Conservation (phyloP, 1,140 invertebrate genomes). For the Uloborus diversus region DNA sequence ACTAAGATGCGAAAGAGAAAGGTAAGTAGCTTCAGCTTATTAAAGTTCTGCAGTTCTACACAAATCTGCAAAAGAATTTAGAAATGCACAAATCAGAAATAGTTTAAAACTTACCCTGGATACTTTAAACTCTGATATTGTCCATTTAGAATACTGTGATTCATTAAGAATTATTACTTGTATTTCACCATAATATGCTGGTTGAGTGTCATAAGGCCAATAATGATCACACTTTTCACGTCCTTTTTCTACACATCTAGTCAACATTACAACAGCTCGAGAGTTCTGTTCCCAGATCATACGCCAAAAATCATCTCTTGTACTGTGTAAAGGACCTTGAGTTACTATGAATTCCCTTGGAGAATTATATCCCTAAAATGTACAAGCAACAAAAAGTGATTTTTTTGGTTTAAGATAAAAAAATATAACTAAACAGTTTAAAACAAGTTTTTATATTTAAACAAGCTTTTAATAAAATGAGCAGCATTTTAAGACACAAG, state of each 20-base stretch:
- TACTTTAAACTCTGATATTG: slow-evolving; percentile 91
- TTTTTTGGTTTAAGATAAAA: neutral
- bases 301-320: slow-evolving; percentile 97
- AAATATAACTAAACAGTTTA: neutral
- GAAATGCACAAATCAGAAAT: neutral
- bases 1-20: too few relatives aligned
- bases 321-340: slow-evolving; percentile 94
- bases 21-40: too few relatives aligned
- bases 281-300: slow-evolving; percentile 98
- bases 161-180: slow-evolving; percentile 89
- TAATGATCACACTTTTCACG: slow-evolving; percentile 96
- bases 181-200: slow-evolving; percentile 95
- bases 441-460: too few relatives aligned
- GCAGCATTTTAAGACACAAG: too few relatives aligned
- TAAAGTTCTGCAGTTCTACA: too few relatives aligned
- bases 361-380: slow-evolving; percentile 80
- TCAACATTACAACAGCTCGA: slow-evolving; percentile 95
- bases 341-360: slow-evolving; percentile 96
- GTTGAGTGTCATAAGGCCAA: slow-evolving; percentile 95
- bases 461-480: too few relatives aligned
- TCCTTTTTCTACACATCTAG: slow-evolving; percentile 89
- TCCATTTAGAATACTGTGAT: slow-evolving; percentile 93
- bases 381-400: slow-evolving; percentile 2
- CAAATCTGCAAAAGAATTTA: neutral
- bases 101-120: slow-evolving; percentile 42